A percentile compares a stretch with the other conserved stretches of the same genome.
phyloP scores from a whole-genome alignment of 2,113 vertebrate genomes.

The Gallinago paraguaiae region DNA sequence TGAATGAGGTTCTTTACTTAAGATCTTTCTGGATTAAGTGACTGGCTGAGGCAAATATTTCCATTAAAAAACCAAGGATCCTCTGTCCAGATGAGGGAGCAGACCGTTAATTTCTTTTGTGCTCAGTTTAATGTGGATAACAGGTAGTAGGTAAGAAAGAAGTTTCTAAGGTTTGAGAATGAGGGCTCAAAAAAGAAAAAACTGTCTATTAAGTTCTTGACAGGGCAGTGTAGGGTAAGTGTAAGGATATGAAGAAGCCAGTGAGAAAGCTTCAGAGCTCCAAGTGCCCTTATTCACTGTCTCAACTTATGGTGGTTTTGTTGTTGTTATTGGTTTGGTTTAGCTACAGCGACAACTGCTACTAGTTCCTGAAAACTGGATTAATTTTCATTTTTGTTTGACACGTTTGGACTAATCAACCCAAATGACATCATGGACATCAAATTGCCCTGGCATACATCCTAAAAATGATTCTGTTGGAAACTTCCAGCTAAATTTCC shows the following conservation, averaged over 20 bases:
- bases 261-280: neutral
- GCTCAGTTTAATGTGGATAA: neutral
- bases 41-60: neutral
- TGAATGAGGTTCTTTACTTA: neutral
- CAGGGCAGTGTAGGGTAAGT: neutral
- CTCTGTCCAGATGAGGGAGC: neutral
- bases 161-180: neutral
- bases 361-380: neutral
- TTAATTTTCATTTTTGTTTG: neutral
- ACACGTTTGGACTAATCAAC: neutral
- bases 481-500: conserved; percentile 9
- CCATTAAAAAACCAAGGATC: neutral
- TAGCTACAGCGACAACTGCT: neutral
- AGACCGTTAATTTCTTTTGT: neutral
- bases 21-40: neutral
- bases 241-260: neutral
- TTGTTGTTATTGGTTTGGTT: neutral
- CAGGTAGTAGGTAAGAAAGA: neutral
- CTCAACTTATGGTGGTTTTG: neutral
- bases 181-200: neutral
- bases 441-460: neutral
- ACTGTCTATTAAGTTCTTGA: neutral
- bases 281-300: neutral
- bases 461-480: conserved; percentile 11
- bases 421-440: neutral